These are phyloP conservation scores for Lepidothrix coronata DNA, from an alignment of 2,113 vertebrate species.

Conservation along the genomic window DNA sequence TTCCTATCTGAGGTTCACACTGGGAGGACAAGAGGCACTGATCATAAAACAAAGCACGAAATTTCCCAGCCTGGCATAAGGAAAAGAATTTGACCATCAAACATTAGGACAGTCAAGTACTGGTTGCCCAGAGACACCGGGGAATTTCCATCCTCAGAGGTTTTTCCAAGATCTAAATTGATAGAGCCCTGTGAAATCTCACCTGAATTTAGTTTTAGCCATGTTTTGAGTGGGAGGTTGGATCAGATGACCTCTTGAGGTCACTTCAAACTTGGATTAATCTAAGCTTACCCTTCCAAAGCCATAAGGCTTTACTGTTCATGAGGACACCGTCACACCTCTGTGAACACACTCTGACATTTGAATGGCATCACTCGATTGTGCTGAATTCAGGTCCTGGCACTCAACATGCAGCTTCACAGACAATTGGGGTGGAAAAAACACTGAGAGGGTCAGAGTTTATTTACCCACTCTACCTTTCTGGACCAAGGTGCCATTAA, in stretches of 20 bases:
- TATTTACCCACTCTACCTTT: not conserved
- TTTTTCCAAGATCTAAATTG: not conserved
- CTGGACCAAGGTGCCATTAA: not conserved
- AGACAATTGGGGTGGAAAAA: not conserved
- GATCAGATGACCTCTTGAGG: not conserved
- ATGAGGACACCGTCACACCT: not conserved
- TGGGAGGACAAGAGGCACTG: not conserved
- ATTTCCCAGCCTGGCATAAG: not conserved
- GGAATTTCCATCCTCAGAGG: not conserved
- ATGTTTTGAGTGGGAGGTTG: not conserved
- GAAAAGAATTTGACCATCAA: not conserved
- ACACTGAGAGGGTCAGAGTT: not conserved
- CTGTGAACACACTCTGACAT: not conserved
- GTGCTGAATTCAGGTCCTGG: not conserved
- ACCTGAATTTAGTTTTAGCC: not conserved
- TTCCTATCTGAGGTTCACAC: not conserved
- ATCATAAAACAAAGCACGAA: not conserved
- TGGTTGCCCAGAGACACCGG: not conserved
- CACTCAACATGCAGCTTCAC: not conserved
- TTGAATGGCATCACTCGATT: not conserved
- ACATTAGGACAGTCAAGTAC: not conserved
- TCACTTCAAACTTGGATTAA: not conserved
- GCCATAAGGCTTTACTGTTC: not conserved
- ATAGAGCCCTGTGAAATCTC: not conserved
- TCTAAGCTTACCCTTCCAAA: not conserved